These are phyloP conservation scores for Penaeus indicus DNA, from an alignment of 1,140 invertebrate genomes.

Conservation along the genomic window DNA sequence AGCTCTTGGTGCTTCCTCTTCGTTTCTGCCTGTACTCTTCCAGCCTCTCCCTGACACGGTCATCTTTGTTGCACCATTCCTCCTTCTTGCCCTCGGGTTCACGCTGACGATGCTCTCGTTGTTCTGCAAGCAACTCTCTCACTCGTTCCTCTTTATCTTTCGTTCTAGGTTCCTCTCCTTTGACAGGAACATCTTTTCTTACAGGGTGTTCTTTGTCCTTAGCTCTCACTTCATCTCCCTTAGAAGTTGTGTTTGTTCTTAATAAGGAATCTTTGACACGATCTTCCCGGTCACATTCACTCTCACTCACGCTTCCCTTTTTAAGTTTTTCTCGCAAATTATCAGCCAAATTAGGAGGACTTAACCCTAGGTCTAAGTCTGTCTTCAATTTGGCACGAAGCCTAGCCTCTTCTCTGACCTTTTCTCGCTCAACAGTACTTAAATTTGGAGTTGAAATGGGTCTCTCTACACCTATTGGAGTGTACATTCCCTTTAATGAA, in stretches of 20 bases:
- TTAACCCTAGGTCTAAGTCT: conserved; percentile 80
- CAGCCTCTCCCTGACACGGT: conserved; percentile 54
- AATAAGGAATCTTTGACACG: not conserved
- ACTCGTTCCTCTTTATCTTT: conserved; percentile 70
- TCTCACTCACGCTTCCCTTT: conserved; percentile 37
- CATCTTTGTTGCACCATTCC: conserved; percentile 44
- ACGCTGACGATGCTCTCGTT: conserved; percentile 49
- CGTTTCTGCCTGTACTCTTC: conserved; percentile 63
- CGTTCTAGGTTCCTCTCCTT: conserved; percentile 69
- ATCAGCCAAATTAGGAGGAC: conserved; percentile 79
- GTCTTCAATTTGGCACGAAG: conserved; percentile 79
- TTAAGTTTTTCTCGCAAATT: conserved; percentile 52
- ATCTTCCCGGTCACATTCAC: not conserved
- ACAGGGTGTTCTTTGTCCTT: not conserved
- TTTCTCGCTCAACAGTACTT: conserved; percentile 74
- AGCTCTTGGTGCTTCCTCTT: conserved; percentile 36
- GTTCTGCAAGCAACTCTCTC: conserved; percentile 59
- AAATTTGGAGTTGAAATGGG: conserved; percentile 67
- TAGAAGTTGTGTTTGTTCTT: not conserved
- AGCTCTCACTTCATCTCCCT: not conserved
- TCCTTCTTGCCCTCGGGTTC: conserved; percentile 8
- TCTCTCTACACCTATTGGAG: conserved; percentile 42
- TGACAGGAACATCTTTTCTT: not conserved
- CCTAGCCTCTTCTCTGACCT: conserved; percentile 76
- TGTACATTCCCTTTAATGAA: not conserved